Percentiles rank a stretch among this genome's conserved stretches.
These are phyloP conservation scores for Phalacrocorax carbo DNA, from an alignment of 2,113 vertebrate genomes.

Conservation along the genomic window DNA sequence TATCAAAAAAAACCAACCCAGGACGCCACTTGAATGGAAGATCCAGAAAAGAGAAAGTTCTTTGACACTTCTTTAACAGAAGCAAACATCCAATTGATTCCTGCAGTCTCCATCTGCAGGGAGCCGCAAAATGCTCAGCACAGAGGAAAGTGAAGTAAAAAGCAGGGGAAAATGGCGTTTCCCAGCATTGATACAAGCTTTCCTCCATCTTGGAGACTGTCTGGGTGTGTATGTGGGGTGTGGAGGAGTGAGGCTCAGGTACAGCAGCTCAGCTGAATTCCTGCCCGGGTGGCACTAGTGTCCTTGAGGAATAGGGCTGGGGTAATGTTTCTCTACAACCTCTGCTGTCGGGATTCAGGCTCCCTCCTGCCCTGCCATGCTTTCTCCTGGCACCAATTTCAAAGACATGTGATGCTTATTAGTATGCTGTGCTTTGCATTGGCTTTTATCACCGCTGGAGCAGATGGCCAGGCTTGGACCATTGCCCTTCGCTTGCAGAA, in stretches of 20 bases:
- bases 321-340: not conserved
- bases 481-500: not conserved
- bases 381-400: not conserved
- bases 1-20: not conserved
- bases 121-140: not conserved
- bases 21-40: not conserved
- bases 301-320: not conserved
- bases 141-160: not conserved
- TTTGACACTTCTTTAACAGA: not conserved
- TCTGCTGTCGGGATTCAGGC: not conserved
- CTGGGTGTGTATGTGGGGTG: not conserved
- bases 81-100: not conserved
- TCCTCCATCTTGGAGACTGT: not conserved
- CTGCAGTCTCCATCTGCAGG: not conserved
- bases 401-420: accelerated
- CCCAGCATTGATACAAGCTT: not conserved
- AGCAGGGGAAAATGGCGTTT: not conserved
- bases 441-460: slow-evolving; percentile 26
- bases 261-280: accelerated
- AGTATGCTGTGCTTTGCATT: not conserved
- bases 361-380: not conserved
- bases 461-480: slow-evolving; percentile 23
- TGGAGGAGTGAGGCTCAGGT: not conserved
- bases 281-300: not conserved
- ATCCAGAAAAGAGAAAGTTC: not conserved